Conservation (phyloP, 2,888 invertebrate species). For the Troides oblongomaculatus region DNA sequence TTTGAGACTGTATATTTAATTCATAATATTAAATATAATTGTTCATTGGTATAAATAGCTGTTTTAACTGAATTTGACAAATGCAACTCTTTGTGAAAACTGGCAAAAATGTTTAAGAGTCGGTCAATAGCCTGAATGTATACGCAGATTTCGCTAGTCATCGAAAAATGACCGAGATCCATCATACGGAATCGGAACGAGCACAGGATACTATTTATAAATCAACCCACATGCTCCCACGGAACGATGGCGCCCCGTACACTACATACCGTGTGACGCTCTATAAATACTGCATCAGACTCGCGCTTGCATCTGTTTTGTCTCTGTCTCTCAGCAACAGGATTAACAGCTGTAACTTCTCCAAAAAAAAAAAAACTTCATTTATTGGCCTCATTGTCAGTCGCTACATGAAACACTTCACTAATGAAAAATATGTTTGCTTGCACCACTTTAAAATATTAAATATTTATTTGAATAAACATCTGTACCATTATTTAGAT, state of each 20-base stretch:
- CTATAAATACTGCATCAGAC: conserved; percentile 52
- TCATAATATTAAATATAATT: too few species aligned
- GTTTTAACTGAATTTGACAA: too few species aligned
- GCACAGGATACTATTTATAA: conserved; percentile 27
- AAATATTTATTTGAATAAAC: too few species aligned
- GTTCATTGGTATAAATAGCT: too few species aligned
- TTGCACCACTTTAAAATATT: too few species aligned
- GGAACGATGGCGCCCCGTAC: conserved; percentile 55
- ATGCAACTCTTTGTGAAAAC: too few species aligned
- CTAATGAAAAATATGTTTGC: too few species aligned
- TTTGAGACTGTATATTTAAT: too few species aligned
- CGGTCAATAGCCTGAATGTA: conserved; percentile 3
- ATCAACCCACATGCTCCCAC: conserved; percentile 43
- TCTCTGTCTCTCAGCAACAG: conserved; percentile 32
- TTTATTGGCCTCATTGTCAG: not conserved
- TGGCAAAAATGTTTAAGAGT: not conserved
- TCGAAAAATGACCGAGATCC: conserved; percentile 6
- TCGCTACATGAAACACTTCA: too few species aligned
- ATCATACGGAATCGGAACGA: conserved; percentile 11
- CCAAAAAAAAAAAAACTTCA: not conserved
- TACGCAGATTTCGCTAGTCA: conserved; percentile 9
- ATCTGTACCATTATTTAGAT: too few species aligned
- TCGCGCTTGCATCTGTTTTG: conserved; percentile 43
- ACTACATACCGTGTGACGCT: conserved; percentile 36
- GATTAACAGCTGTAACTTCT: not conserved